Percentiles rank a stretch among this genome's conserved stretches.
Evolutionary conservation across 2,797 vertebrate genomes (phyloP).

Genomic region (Arctocebus calabarensis): DNA sequence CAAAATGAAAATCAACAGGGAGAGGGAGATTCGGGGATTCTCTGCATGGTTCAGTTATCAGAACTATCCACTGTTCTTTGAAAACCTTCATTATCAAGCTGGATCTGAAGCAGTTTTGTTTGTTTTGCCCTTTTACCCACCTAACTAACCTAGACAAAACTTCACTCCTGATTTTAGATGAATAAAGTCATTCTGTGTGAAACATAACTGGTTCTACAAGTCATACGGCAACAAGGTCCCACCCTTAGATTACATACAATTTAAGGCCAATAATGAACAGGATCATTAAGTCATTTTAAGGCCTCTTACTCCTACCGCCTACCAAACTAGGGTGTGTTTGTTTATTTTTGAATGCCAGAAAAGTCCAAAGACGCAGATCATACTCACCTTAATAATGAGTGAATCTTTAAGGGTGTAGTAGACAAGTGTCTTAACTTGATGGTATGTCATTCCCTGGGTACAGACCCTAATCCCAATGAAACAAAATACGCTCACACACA

Average conservation of each 20-base stretch:
- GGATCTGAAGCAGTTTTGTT: slow-evolving; percentile 69
- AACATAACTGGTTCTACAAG: slow-evolving; percentile 73
- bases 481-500: neutral
- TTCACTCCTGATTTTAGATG: slow-evolving; percentile 73
- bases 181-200: slow-evolving; percentile 73
- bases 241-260: slow-evolving; percentile 75
- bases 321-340: neutral
- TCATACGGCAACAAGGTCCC: slow-evolving; percentile 55
- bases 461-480: neutral
- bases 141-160: slow-evolving; percentile 76
- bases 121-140: slow-evolving; percentile 74
- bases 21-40: slow-evolving; percentile 58
- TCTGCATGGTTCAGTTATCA: slow-evolving; percentile 62
- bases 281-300: slow-evolving; percentile 72
- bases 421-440: slow-evolving; percentile 9
- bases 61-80: slow-evolving; percentile 51
- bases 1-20: slow-evolving; percentile 55
- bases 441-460: neutral
- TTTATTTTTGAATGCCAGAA: slow-evolving; percentile 59
- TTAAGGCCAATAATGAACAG: slow-evolving; percentile 69
- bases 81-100: slow-evolving; percentile 65
- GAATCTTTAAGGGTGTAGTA: neutral
- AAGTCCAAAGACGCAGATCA: slow-evolving; percentile 49
- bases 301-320: slow-evolving; percentile 49
- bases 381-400: slow-evolving; percentile 15